These are phyloP conservation scores for Sorex fumeus DNA, from an alignment of 2,113 vertebrate species.

Conservation along the genomic window DNA sequence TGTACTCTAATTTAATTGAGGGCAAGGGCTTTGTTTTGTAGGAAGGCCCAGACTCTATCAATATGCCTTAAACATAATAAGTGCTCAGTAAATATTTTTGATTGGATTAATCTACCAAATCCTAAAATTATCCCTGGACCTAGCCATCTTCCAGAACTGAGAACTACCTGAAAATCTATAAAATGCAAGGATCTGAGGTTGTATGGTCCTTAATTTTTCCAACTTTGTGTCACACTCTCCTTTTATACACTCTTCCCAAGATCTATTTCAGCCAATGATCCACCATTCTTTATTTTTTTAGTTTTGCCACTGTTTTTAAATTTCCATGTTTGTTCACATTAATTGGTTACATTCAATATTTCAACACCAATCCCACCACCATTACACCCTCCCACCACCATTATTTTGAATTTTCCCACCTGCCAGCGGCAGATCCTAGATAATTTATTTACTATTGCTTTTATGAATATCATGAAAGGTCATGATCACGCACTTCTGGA, in stretches of 20 bases:
- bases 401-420: too few species aligned
- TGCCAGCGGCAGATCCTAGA: too few species aligned
- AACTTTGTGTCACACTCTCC: not conserved
- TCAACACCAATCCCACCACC: too few species aligned
- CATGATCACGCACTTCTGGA: too few species aligned
- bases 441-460: too few species aligned
- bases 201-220: not conserved
- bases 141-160: not conserved
- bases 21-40: slow-evolving; percentile 24
- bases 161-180: slow-evolving; percentile 8
- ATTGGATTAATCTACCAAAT: not conserved
- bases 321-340: too few species aligned
- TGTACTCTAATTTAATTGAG: slow-evolving; percentile 22
- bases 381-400: too few species aligned
- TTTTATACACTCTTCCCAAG: slow-evolving; percentile 3
- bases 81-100: not conserved
- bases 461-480: too few species aligned
- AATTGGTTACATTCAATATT: too few species aligned
- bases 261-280: not conserved
- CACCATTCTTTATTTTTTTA: not conserved
- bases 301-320: too few species aligned
- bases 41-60: not conserved
- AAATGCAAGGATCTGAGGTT: not conserved
- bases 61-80: not conserved
- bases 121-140: not conserved